Base-by-base conservation (phyloP, 2,888 invertebrate species). In the Sturmia bella region DNA sequence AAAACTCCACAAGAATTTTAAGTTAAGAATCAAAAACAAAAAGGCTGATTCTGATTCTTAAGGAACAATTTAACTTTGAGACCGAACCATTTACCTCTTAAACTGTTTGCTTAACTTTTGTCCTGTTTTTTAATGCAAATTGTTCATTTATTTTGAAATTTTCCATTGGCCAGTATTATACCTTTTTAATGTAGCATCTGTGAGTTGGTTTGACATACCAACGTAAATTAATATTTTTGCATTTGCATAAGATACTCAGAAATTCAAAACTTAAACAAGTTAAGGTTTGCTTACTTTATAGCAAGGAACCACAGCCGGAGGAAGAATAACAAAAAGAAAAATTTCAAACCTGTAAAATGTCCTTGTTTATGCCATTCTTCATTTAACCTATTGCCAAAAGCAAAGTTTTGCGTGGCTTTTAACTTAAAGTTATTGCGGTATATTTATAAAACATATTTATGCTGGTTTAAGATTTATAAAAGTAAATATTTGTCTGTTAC, bases 371-470 rank as follows among this genome's bases (percentile, higher is more conserved):
- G 12, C 52, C n/a, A n/a, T n/a, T n/a, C 17, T 41, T 61, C 37
- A 27, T 63, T 50, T 6, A 19, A 63, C 21, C 4, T 50, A 45
- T 50, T 24, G 66, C 52, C 74, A 50, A 56, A 24, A 50, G 57
- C 9, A 54, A 17, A 69, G 37, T 45, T 54, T 61, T 27, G 27
- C 68, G 66, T 43, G 68, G 66, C 59, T 68, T 61, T 61, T 37
- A 61, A 45, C 37, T 43, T 69, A 45, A 76, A 61, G 45, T 61
- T 69, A 69, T 76, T 76, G 54, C 21, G 68, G 69, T 69, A 43
- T 45, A 69, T 61, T 69, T 61, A 61, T 68, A 76, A 68, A 59
- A 68, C 75, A 61, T 59, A 68, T 59, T 76, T 61, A 52, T 68
- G 52, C 52, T 76, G 61, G 61, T 59, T 32, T 68, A 52, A 21